Base-by-base conservation (phyloP, 2,888 invertebrate genomes). In the Microctonus aethiopoides region DNA sequence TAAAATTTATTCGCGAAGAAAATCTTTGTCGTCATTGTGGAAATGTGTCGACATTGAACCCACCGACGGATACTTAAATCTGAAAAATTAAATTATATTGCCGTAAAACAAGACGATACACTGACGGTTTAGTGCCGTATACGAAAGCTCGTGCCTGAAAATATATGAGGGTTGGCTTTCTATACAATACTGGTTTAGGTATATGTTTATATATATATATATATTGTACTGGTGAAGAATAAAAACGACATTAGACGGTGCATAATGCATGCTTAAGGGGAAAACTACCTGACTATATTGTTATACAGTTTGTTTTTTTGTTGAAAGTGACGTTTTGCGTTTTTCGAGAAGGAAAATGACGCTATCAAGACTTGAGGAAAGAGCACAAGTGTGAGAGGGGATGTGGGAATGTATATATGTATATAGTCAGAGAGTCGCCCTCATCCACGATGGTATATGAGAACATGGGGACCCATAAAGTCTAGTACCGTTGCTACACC, bases 51-150 rank as follows among this genome's bases (percentile, higher is more conserved):
- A 46, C 46, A 16, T 16, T n/a, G 7, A 46, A n/a, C 7, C 16
- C 52, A 56, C 69, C 60, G 74, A 72, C 71, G 72, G 69, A 74
- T 68, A 74, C 81, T 85, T 84, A 85, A 85, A 85, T 85, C 84
- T 85, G 84, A 85, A 84, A 85, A 85, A 84, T 85, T 84, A 85
- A 85, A 85, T 85, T 85, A 85, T 84, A 84, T 83, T 80, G 80
- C 80, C 83, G 81, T 84, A 85, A 85, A 85, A 81, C 80, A n/a
- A n/a, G 81, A 46, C 46, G 46, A 46, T 46, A 46, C 46, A 46
- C 46, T 46, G 75, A 75, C 80, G 81, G n/a, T n/a, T 79, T 81
- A 83, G 81, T 80, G 81, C 80, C 80, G 16, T 46, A 16, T 46
- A 3, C 75, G 69, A 71, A 70, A n/a, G n/a, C 68, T 51, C 41